Evolutionary conservation across 2,888 invertebrate genomes (phyloP), one percentile per base, ranked within the genome.

Genomic region (Boloria euphrosyne): DNA sequence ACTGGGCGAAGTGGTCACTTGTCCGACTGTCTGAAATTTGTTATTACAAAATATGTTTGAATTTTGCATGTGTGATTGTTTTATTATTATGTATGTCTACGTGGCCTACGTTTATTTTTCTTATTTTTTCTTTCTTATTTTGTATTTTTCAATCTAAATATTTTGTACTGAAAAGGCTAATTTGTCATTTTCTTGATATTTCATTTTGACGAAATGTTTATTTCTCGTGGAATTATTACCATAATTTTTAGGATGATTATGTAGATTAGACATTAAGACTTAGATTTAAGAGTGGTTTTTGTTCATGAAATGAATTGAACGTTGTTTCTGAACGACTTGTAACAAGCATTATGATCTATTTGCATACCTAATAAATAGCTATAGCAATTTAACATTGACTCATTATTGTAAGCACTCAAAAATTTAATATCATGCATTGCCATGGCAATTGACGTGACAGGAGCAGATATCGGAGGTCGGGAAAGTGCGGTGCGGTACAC

Each of bases 1-100:
- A 67, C 78, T 82, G 66, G 91, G 91, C 14, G 90, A 91, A 75
- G 91, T 92, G 49, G 92, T 92, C 57, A 89, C 89, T 13, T 92
- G 92, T 69, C 90, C 92, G 18, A 78, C 85, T 4, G 87, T 92
- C 51, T 91, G 80, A 74, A 62, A 57, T 46, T 53, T 4, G n/a
- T 31, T 14, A 44, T 50, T 51, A 52, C 31, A 52, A 22, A 54
- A 16, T 43, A 13, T 52, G 31, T 67, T 53, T 47, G 46, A 38
- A 46, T 54, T 63, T 44, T 51, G 16, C 52, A 67, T 71, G 68
- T 68, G 67, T 67, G 60, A 57, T 67, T 43, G 10, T 38, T 62
- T 62, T 49, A 57, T 27, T 13, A 38, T 66, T 43, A 22, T 13
- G 44, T 43, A 65, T 38, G 13, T 58, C 38, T 64, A 59, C 17